phyloP scores from a whole-genome alignment of 2,888 invertebrate species.

The Athetis lepigone region DNA sequence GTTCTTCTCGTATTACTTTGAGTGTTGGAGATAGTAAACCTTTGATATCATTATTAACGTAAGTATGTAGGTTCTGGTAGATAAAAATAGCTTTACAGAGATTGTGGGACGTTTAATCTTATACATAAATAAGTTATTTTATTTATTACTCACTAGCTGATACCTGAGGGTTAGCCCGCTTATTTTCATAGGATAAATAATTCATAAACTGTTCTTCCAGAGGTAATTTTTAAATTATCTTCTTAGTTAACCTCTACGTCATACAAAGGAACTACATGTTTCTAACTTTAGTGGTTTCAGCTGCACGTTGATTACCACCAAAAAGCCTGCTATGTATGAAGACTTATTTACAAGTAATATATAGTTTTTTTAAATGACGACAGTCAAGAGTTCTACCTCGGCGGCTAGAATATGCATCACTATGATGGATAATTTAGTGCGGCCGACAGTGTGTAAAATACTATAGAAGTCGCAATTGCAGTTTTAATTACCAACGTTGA shows the following conservation, averaged over 20 bases:
- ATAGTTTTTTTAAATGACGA: slow-evolving; percentile 3
- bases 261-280: no score
- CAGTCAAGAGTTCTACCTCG: slow-evolving; percentile 15
- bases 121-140: background rate
- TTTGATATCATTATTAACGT: background rate
- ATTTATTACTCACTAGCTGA: background rate
- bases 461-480: slow-evolving; percentile 11
- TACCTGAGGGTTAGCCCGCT: no score
- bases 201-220: no score
- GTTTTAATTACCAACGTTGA: slow-evolving; percentile 41
- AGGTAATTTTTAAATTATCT: no score
- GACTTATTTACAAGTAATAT: background rate
- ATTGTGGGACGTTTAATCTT: background rate
- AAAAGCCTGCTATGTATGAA: no score
- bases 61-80: no score
- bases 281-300: no score
- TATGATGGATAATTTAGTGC: slow-evolving; percentile 35
- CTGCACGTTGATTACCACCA: no score
- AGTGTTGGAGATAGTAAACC: background rate
- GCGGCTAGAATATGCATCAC: background rate
- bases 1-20: slow-evolving; percentile 29
- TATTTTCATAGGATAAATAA: no score
- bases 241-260: no score
- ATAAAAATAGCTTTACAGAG: no score
- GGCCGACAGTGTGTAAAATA: slow-evolving; percentile 17